Evolutionary conservation across 2,888 invertebrate species (phyloP).

Genomic region (Agrochola macilenta): DNA sequence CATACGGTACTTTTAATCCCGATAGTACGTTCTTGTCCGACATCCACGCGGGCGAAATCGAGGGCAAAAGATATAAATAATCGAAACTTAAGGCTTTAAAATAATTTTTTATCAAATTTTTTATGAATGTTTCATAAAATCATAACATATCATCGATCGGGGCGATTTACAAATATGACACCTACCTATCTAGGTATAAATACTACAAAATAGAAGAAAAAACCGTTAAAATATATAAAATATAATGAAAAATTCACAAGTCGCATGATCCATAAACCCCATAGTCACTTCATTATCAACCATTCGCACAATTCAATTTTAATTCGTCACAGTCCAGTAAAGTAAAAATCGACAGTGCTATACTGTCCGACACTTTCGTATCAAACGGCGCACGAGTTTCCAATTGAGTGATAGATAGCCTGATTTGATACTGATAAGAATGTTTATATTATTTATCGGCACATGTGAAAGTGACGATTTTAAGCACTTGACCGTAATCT

Average conservation of each 20-base stretch:
- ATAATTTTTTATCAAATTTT: no score
- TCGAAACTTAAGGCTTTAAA: no score
- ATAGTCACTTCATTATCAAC: slow-evolving; percentile 13
- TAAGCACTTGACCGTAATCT: slow-evolving; percentile 76
- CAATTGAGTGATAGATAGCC: slow-evolving; percentile 76
- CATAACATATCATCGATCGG: no score
- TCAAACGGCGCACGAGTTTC: slow-evolving; percentile 46
- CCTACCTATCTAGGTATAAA: neutral
- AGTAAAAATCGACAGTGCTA: slow-evolving; percentile 38
- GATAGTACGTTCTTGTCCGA: no score
- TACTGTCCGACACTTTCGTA: slow-evolving; percentile 18
- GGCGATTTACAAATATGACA: neutral
- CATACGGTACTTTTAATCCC: no score
- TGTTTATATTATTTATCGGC: slow-evolving; percentile 58
- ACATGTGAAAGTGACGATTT: slow-evolving; percentile 74
- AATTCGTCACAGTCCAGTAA: slow-evolving; percentile 43
- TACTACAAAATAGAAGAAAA: neutral
- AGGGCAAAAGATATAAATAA: no score
- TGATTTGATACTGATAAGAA: slow-evolving; percentile 64
- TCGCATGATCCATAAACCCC: slow-evolving; percentile 39
- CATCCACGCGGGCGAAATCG: no score
- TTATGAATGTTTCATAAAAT: no score
- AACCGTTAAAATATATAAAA: slow-evolving; percentile 6
- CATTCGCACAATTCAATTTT: slow-evolving; percentile 33
- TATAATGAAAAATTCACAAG: neutral